These are phyloP conservation scores for Lepus townsendii DNA, from an alignment of 2,797 vertebrate species.

Conservation along the genomic window DNA sequence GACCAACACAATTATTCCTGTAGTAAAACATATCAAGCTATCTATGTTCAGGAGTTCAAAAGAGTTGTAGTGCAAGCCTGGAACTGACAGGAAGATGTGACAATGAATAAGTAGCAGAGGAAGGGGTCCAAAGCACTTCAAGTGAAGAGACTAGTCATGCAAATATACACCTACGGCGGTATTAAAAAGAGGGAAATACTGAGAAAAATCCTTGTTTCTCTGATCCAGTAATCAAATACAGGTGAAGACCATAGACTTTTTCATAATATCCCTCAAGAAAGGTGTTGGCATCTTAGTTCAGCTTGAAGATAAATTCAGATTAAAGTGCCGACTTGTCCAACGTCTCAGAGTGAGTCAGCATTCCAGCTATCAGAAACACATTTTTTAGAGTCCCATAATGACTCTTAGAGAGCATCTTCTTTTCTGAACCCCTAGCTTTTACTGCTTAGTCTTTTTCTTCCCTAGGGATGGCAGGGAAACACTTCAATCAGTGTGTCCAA, in stretches of 20 bases:
- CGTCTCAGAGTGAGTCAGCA: background rate
- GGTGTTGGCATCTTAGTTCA: background rate
- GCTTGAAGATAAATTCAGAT: slow-evolving; percentile 15
- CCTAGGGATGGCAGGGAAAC: background rate
- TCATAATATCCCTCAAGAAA: background rate
- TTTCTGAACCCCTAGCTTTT: background rate
- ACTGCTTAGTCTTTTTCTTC: slow-evolving; percentile 5
- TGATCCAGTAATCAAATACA: background rate
- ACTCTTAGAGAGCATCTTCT: slow-evolving; percentile 3
- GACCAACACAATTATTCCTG: background rate
- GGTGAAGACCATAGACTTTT: background rate
- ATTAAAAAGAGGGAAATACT: background rate
- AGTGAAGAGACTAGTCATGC: background rate
- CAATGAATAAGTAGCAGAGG: background rate
- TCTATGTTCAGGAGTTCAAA: background rate
- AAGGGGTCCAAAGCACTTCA: background rate
- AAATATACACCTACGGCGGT: background rate
- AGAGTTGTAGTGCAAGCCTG: background rate
- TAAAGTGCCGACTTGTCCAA: background rate
- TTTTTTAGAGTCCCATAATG: slow-evolving; percentile 12
- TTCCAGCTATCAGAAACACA: background rate
- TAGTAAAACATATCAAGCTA: background rate
- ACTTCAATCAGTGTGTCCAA: background rate
- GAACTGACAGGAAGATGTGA: background rate
- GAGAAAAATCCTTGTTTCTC: background rate